These are phyloP conservation scores for Nemopilema nomurai DNA, from an alignment of 30 jellyfish, hydroid and myxozoan species.

Conservation along the genomic window DNA sequence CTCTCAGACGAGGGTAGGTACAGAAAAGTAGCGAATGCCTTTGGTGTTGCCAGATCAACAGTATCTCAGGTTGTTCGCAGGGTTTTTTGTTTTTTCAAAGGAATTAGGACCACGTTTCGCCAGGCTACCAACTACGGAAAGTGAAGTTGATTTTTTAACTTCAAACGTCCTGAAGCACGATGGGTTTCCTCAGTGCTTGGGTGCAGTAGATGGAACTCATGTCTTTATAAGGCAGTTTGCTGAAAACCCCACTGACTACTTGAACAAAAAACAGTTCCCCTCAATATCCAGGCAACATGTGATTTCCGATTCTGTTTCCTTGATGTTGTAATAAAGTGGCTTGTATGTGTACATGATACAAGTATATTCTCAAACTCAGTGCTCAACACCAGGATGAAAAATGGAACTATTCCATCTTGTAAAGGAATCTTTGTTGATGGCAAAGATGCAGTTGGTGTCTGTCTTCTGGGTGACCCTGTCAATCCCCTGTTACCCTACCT, in stretches of 20 bases:
- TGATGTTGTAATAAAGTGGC: background rate
- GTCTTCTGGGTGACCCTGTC: constrained; percentile 49
- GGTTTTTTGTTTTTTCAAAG: background rate
- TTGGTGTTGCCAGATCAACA: background rate
- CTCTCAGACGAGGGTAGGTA: background rate
- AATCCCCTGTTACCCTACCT: constrained; percentile 29
- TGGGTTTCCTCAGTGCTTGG: background rate
- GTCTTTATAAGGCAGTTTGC: background rate
- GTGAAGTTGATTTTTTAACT: background rate
- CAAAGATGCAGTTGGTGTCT: constrained; percentile 21
- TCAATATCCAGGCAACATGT: background rate
- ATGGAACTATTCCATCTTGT: constrained; percentile 47
- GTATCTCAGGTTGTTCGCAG: background rate
- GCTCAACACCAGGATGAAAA: constrained; percentile 24
- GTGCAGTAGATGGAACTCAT: background rate
- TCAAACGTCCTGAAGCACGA: background rate
- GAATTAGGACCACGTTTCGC: too few relatives aligned
- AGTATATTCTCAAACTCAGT: constrained; percentile 19
- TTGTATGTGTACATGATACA: constrained; percentile 43
- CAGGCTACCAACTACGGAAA: too few relatives aligned
- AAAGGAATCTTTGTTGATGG: constrained; percentile 8
- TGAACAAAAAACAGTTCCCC: background rate
- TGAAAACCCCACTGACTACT: background rate
- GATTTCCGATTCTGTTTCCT: background rate
- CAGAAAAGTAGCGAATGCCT: background rate